These are phyloP conservation scores for Premnoplex brunnescens DNA, from an alignment of 2,797 vertebrate genomes.

Conservation along the genomic window DNA sequence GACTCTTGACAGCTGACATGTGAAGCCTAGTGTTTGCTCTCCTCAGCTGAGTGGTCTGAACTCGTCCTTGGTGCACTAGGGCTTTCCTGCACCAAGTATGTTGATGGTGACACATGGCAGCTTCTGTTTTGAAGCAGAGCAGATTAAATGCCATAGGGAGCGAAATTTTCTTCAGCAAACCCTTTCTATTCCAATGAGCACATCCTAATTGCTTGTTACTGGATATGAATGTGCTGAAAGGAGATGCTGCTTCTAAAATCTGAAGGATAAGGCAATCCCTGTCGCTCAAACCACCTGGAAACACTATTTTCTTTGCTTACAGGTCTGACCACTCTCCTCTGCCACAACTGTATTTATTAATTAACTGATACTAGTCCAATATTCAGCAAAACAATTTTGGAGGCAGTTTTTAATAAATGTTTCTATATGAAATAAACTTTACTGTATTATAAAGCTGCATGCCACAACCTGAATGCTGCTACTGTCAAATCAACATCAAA, in stretches of 20 bases:
- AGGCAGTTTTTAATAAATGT: not conserved
- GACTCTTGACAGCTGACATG: not conserved
- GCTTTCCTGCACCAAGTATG: not conserved
- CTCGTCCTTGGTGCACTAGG: not conserved
- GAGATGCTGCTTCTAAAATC: not conserved
- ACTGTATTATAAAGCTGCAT: not conserved
- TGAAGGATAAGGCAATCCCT: not conserved
- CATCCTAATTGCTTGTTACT: not conserved
- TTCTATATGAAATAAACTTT: not conserved
- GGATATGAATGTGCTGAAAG: not conserved
- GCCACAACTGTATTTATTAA: not conserved
- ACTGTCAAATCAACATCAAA: not conserved
- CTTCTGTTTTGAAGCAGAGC: not conserved
- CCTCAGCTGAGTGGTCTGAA: rapidly evolving
- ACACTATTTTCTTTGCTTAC: not conserved
- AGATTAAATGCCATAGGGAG: not conserved
- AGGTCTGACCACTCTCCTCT: not conserved
- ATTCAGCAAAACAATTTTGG: not conserved
- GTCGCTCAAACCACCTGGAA: not conserved
- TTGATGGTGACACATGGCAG: not conserved
- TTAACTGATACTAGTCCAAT: not conserved
- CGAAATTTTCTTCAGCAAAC: not conserved
- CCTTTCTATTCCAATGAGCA: constrained; percentile 4
- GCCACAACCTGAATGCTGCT: not conserved
- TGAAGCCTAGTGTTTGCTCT: not conserved